These are phyloP conservation scores for Pteropus alecto DNA, from an alignment of 2,113 vertebrate genomes.

Conservation along the genomic window DNA sequence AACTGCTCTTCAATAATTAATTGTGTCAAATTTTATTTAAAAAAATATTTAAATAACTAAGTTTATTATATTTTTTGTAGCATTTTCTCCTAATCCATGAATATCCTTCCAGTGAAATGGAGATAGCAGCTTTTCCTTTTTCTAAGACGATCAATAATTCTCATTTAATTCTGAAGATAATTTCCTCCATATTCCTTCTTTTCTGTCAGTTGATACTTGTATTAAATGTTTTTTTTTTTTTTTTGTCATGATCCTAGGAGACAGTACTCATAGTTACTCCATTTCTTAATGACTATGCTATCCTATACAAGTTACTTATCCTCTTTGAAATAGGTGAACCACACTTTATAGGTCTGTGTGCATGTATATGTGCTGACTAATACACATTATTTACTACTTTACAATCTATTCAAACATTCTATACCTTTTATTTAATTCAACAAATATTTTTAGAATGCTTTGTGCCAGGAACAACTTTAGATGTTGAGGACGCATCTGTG, in stretches of 20 bases:
- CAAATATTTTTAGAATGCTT: neutral
- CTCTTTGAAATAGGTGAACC: neutral
- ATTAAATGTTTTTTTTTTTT: neutral
- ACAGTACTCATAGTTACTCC: neutral
- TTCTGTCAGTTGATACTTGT: neutral
- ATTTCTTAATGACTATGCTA: neutral
- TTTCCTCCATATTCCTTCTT: neutral
- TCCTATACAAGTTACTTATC: neutral
- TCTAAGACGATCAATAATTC: neutral
- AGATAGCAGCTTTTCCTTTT: neutral
- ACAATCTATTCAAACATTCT: neutral
- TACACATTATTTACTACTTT: neutral
- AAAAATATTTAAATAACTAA: neutral
- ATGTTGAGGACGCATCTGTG: neutral
- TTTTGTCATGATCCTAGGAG: neutral
- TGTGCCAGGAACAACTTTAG: neutral
- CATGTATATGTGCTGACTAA: neutral
- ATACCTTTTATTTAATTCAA: neutral
- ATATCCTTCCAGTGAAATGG: neutral
- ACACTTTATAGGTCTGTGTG: neutral
- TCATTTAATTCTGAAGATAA: neutral
- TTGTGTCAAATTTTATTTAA: neutral
- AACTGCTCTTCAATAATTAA: neutral
- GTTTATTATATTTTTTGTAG: neutral
- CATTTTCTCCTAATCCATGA: neutral